Evolutionary conservation across 2,888 invertebrate species (phyloP), one percentile per base, ranked within the genome.

Genomic region (Orthonevra nobilis): DNA sequence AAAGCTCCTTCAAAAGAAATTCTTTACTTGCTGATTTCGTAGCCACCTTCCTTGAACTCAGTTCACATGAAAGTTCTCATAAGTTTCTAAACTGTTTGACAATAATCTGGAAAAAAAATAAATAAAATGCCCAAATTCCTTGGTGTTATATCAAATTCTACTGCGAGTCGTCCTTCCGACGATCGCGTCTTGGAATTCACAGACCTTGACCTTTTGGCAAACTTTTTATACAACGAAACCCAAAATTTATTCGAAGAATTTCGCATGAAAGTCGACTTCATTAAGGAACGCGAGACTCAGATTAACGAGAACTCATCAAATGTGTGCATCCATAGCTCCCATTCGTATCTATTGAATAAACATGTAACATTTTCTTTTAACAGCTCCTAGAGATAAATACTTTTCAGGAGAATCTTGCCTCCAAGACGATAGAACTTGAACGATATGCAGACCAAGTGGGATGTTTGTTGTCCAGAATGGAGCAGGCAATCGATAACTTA

Each of bases 191-290:
- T 81, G 5, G 64, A 77, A 17, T 85, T 84, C 40, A 48, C 81
- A 10, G 50, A 83, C 20, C 68, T 85, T 1, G 83, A 84, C 6
- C 38, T 83, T 17, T 10, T 85, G 26, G 42, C 81, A 1, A 68
- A 79, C 15, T 23, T 81, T 36, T 74, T 85, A 14, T 14, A 73
- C 3, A 64, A 68, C 1, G 84, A 84, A 14, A 70, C 81, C 0
- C 42, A 81, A 4, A 83, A 85, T 28, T n/a, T 83, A 0, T 36
- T 42, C 7, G 10, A 14, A 0, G 82, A 84, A 9, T 85, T 85
- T 34, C 32, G 81, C 1, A 58, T 2, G 1, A 83, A 85, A 58
- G 9, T 75, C 17, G 5, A 63, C 3, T 83, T 82, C 14, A 10
- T 82, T 3, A 69, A 19, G 2, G 83, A 83, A 5, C 83, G 81